Evolutionary conservation across 1,140 invertebrate genomes (phyloP), one percentile per base, ranked within the genome.

Genomic region (Homarus americanus): DNA sequence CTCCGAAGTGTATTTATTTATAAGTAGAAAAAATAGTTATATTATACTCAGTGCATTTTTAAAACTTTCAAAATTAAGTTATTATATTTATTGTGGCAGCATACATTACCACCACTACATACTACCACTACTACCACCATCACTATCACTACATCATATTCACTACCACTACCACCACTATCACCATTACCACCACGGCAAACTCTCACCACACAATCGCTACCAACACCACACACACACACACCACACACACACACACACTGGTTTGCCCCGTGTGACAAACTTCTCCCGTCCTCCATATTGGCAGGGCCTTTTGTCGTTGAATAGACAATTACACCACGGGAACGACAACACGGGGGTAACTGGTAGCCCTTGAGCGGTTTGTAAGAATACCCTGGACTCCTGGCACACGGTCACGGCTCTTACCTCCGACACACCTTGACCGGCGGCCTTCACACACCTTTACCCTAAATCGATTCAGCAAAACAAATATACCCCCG

Each of bases 301-400:
- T 83, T 69, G 66, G 34, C 82, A 83, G 58, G 69, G 40, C 58
- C 58, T 83, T 83, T 34, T 83, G 82, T 83, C 58, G 82, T 28
- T 63, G 36, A 83, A 72, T 72, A 66, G 82, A 69, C 82, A 83
- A 83, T 83, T 83, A 83, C 66, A 83, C 9, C 49, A 10, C 34
- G 36, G 82, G 66, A 49, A 49, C 44, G 44, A 49, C 44, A 49
- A 49, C 12, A 49, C 44, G 15, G 5, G n/a, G 5, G 44, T 49
- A 49, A 49, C 44, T 49, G 44, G n/a, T n/a, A n/a, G 44, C 44
- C 44, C 44, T 49, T 15, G 5, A 49, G 44, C 44, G 44, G 44
- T 15, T 5, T 5, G 44, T 49, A 49, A 49, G 44, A 49, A 49
- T 49, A 49, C 44, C 44, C 5, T 7, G 44, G n/a, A n/a, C n/a